Conservation (phyloP, 2,888 invertebrate species). For the Apotomis turbidana region DNA sequence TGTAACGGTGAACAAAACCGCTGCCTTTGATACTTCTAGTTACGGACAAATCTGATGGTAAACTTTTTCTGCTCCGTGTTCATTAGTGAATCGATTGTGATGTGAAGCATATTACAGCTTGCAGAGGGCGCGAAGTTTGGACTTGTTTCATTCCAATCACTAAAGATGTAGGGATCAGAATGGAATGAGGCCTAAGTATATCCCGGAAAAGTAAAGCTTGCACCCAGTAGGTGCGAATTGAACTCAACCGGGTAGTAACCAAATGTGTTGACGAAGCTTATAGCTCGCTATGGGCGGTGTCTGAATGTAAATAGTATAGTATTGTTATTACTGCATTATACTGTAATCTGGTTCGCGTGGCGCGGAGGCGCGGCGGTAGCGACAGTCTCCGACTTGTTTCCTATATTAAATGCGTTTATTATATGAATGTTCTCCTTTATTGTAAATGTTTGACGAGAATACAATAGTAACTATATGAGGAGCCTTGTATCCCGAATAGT, state of each 20-base stretch:
- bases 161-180: neutral
- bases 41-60: constrained; percentile 31
- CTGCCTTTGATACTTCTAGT: constrained; percentile 29
- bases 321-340: constrained; percentile 73
- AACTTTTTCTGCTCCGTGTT: constrained; percentile 13
- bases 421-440: constrained; percentile 82
- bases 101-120: constrained; percentile 78
- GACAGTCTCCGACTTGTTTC: constrained; percentile 78
- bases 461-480: constrained; percentile 67
- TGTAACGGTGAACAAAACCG: constrained; percentile 22
- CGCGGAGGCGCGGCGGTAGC: constrained; percentile 55
- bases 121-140: constrained; percentile 36
- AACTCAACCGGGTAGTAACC: constrained; percentile 25
- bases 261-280: constrained; percentile 46
- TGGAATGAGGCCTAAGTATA: neutral
- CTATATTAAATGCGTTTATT: constrained; percentile 81
- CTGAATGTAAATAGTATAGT: constrained; percentile 74
- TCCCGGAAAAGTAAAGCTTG: neutral
- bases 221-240: neutral
- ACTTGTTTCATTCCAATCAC: neutral
- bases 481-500: constrained; percentile 72
- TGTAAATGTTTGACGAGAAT: constrained; percentile 78
- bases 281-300: constrained; percentile 14
- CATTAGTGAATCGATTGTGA: constrained; percentile 50
- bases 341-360: constrained; percentile 79